Evolutionary conservation across 2,888 invertebrate genomes (phyloP), one percentile per base, ranked within the genome.

Genomic region (Caenorhabditis doughertyi): DNA sequence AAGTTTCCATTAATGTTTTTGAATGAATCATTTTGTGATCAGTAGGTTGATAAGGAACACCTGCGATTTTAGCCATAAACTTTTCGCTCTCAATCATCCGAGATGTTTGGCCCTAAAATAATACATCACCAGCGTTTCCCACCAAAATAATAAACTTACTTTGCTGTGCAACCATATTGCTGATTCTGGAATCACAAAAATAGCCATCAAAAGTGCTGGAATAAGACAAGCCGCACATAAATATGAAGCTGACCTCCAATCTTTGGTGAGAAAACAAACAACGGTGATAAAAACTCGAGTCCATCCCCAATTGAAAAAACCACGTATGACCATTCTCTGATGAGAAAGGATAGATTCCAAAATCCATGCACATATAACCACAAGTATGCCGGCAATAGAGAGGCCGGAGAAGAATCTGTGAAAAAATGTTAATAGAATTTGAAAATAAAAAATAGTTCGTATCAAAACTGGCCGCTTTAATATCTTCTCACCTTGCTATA

Each of bases 101-200:
- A n/a, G n/a, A n/a, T n/a, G n/a, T n/a, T n/a, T n/a, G n/a, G n/a
- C n/a, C n/a, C n/a, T n/a, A n/a, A n/a, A n/a, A n/a, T n/a, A n/a
- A n/a, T n/a, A n/a, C n/a, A n/a, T n/a, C n/a, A n/a, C n/a, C n/a
- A n/a, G n/a, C n/a, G n/a, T n/a, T n/a, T 88, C 86, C 47, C 79
- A 79, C 35, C 82, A 51, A 16, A 77, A 64, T 90, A n/a, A n/a
- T n/a, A 25, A 23, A 25, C 13, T 42, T 58, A 8, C 90, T 86
- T 87, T 86, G 64, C 83, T 83, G 51, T 90, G 88, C 18, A 90
- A 83, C 90, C 90, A 90, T 1, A 86, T 89, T n/a, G 90, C 90
- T 44, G 88, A 88, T 72, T 90, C 90, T 3, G 90, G 90, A 25
- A 90, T 81, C 9, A 90, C 64, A 62, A 90, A 90, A n/a, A 88